Evolutionary conservation across 2,113 vertebrate genomes (phyloP), one percentile per base, ranked within the genome.

Genomic region (Henicopernis longicauda): DNA sequence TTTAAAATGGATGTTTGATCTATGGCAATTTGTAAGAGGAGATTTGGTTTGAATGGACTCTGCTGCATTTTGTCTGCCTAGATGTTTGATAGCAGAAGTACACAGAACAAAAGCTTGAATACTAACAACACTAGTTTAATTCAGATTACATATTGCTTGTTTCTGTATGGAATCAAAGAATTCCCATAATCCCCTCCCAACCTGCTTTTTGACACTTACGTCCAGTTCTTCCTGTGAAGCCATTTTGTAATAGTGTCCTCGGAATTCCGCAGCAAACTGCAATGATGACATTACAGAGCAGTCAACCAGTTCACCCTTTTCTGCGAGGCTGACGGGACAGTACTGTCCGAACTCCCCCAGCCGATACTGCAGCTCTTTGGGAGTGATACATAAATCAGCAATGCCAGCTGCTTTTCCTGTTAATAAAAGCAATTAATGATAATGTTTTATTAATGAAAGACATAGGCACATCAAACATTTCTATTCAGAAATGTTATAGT

Each of bases 301-400:
- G 82, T 99, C 99, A 61, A 98, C 87, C 66, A 99, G 91, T 91
- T 99, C 98, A 9, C 90, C n/a, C 23, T 97, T 97, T 74, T 99
- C 98, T 91, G 98, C 99, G 78, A 99, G 97, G 93, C 98, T 99
- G 73, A 99, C 98, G 0, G 99, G 99, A 94, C 99, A 99, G 96
- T 99, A 99, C 44, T 98, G 98, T 16, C 95, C 98, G 97, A 99
- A 99, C 91, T 99, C 98, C 47, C 99, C 99, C 74, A 99, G 98
- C 5, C 97, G 98, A 73, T 88, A 76, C 74, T 97, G 93, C 90
- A 99, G 97, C 91, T 99, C 99, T 38, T 97, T 49, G 3, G 99
- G 99, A 69, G 98, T 99, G 96, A 99, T 98, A 29, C 99, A 99
- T 84, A 99, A 91, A 92, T 97, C 98, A 92, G 98, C 97, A 96